Base-by-base conservation (phyloP, 1,140 invertebrate genomes). In the Drosophila persimilis region DNA sequence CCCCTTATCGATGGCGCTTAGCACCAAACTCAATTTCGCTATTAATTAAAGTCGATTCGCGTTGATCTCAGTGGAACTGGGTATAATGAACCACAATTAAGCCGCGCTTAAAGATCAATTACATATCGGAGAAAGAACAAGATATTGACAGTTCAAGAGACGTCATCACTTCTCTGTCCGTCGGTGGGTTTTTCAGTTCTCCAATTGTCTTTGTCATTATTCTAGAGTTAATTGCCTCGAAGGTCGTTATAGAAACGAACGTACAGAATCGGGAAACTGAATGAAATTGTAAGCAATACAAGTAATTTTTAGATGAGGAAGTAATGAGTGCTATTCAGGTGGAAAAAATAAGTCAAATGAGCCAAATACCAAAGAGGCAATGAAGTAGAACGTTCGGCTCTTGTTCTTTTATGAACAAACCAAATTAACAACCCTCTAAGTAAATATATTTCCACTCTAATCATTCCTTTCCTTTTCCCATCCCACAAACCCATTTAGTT, bases 1-100 rank as follows among this genome's bases (percentile, higher is more conserved):
- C 35, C 48, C 29, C 15, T 67, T 75, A 60, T 60, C 51, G 51
- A 7, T 7, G 8, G 2, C 46, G 72, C 47, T 84, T 60, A 60
- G 53, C 72, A 65, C 50, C 73, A 62, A 80, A 75, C 73, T 63
- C 60, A 74, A 80, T 77, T 67, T 85, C 24, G 67, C 73, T 73
- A 77, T 86, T 86, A 85, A 86, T 85, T 77, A 80, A 76, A 71
- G 47, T 13, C 61, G 35, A 76, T 73, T 67, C 31, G 31, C 50
- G 59, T 57, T 66, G 77, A 70, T 58, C 59, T 71, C 54, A 39
- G 53, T 59, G 56, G 26, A 53, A 83, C 43, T 72, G 77, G 35
- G 11, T 13, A 39, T 76, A 70, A 70, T 84, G 74, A 62, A 50
- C 24, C 22, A 43, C 55, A 53, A 73, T 59, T 81, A 73, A 80